These are phyloP conservation scores for Entomyzon cyanotis DNA, from an alignment of 2,113 vertebrate species.

Conservation along the genomic window DNA sequence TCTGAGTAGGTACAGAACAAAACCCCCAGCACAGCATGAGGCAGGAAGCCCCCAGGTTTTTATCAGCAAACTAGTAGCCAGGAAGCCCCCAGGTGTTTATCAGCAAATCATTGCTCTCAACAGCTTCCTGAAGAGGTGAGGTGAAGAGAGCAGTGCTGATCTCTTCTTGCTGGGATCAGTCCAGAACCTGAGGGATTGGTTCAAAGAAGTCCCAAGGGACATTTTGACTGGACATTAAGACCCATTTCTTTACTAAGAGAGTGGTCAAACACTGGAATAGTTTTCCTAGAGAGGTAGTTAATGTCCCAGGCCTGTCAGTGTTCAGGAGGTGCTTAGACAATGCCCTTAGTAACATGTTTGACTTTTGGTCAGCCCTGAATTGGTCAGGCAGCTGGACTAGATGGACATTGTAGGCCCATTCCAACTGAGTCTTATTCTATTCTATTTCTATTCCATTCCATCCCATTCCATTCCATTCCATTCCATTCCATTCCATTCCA, in stretches of 20 bases:
- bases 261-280: not conserved
- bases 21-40: not conserved
- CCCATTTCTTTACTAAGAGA: not conserved
- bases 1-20: not conserved
- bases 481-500: too few species aligned
- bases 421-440: not conserved
- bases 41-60: not conserved
- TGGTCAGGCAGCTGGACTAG: not conserved
- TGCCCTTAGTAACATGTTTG: not conserved
- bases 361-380: not conserved
- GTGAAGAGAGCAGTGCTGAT: not conserved
- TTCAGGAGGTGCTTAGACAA: not conserved
- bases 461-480: not conserved
- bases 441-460: too few species aligned
- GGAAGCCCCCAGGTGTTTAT: not conserved
- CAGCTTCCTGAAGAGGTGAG: not conserved
- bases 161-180: not conserved
- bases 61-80: not conserved
- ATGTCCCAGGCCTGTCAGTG: not conserved
- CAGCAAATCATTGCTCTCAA: not conserved
- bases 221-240: not conserved
- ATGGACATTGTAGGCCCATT: not conserved
- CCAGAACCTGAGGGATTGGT: not conserved
- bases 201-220: not conserved
- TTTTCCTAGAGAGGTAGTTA: not conserved